A percentile compares a stretch with the other conserved stretches of the same genome.
phyloP scores from a whole-genome alignment of 2,888 invertebrate genomes.

The Nasonovia ribisnigri region DNA sequence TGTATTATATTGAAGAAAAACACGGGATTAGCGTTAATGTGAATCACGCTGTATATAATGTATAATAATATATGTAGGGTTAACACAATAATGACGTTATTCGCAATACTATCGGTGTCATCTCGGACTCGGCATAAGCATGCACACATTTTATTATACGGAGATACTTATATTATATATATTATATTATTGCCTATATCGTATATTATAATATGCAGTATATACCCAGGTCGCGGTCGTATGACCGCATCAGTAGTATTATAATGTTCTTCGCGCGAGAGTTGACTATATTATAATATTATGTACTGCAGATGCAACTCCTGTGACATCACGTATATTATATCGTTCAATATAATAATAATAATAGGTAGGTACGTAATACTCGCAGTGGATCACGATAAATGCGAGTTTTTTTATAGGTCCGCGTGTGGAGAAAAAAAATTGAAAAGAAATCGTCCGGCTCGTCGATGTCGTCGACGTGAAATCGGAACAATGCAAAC shows the following conservation, averaged over 20 bases:
- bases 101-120: not conserved
- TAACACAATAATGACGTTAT: not conserved
- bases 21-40: no score
- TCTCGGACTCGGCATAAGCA: not conserved
- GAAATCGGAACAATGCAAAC: not conserved
- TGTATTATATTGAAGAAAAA: no score
- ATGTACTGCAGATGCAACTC: not conserved
- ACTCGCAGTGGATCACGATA: not conserved
- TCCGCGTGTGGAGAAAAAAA: not conserved
- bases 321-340: not conserved
- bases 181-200: not conserved
- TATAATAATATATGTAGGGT: not conserved
- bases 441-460: not conserved
- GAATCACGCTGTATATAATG: not conserved
- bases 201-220: not conserved
- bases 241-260: not conserved
- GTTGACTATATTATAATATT: not conserved
- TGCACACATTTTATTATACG: not conserved
- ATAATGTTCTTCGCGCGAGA: not conserved
- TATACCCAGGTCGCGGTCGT: slow-evolving; percentile 1
- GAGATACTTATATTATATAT: no score
- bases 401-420: not conserved
- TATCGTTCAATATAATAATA: not conserved
- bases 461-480: not conserved
- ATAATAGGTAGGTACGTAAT: not conserved